A percentile compares a stretch with the other conserved stretches of the same genome.
Conservation (phyloP, 2,797 vertebrate genomes). For the Rallus crepitans region DNA sequence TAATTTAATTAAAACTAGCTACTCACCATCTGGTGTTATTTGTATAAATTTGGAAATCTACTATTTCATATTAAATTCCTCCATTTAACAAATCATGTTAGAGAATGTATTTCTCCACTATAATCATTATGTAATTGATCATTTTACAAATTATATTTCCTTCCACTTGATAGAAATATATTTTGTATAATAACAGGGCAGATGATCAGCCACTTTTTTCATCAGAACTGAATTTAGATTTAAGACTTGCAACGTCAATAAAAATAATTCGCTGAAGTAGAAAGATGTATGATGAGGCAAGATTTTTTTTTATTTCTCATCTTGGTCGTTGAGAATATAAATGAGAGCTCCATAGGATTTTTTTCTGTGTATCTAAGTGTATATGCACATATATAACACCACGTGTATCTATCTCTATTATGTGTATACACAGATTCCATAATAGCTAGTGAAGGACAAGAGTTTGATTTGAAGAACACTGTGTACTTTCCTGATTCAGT, state of each 20-base stretch:
- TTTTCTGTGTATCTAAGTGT: background rate
- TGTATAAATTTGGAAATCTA: conserved; percentile 79
- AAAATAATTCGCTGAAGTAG: conserved; percentile 10
- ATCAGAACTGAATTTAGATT: conserved; percentile 46
- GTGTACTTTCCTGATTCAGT: background rate
- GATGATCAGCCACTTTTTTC: conserved; percentile 70
- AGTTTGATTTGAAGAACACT: background rate
- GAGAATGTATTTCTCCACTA: conserved; percentile 52
- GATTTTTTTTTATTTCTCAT: background rate
- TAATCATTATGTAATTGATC: conserved; percentile 76
- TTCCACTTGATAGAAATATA: conserved; percentile 74
- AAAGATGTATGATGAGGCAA: conserved; percentile 23
- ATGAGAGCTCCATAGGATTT: background rate
- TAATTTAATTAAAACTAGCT: conserved; percentile 83
- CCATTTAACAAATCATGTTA: conserved; percentile 76
- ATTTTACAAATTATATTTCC: conserved; percentile 75
- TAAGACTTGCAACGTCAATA: conserved; percentile 8
- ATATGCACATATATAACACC: background rate
- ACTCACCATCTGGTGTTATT: conserved; percentile 81
- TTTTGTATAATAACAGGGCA: conserved; percentile 72
- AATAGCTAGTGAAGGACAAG: background rate
- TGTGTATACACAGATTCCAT: background rate
- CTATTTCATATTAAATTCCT: conserved; percentile 75
- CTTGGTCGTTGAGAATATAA: background rate
- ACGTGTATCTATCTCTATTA: background rate